phyloP scores from a whole-genome alignment of 2,888 invertebrate species.

The Ptilodon capucinus region DNA sequence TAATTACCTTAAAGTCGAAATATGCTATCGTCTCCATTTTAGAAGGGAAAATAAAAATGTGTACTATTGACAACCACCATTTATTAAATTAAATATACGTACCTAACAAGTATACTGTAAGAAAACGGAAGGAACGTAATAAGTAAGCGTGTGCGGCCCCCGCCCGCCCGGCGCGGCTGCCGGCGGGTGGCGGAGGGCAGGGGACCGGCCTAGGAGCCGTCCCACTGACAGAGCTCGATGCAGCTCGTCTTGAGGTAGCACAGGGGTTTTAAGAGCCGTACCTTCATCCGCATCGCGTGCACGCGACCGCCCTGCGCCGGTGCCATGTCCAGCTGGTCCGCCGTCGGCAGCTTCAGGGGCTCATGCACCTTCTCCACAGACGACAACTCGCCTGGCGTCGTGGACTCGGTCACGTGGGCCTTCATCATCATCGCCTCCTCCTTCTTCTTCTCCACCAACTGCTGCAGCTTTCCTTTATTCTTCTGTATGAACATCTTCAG shows the following conservation, averaged over 20 bases:
- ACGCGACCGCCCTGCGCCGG: conserved; percentile 50
- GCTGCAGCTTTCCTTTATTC: conserved; percentile 30
- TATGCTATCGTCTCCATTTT: no score
- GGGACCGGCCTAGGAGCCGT: background rate
- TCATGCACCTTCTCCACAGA: background rate
- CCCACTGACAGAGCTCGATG: background rate
- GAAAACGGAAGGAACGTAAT: no score
- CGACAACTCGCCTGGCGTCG: background rate
- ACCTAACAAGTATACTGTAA: no score
- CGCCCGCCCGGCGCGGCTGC: no score
- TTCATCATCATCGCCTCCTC: conserved; percentile 2
- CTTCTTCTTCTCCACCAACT: conserved; percentile 16
- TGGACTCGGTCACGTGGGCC: background rate
- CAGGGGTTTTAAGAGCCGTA: conserved; percentile 12
- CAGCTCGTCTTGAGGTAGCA: background rate
- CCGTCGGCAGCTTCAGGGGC: conserved; percentile 13
- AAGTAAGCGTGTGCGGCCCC: no score
- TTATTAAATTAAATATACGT: no score
- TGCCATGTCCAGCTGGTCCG: conserved; percentile 54
- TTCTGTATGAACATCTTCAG: conserved; percentile 31
- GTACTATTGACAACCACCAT: no score
- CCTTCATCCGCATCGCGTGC: conserved; percentile 41
- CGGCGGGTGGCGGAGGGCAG: background rate
- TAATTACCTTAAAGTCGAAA: no score
- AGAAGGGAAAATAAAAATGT: no score